A percentile compares a stretch with the other conserved stretches of the same genome.
Conservation (phyloP, 2,888 invertebrate genomes). For the Phyllotreta cruciferae region DNA sequence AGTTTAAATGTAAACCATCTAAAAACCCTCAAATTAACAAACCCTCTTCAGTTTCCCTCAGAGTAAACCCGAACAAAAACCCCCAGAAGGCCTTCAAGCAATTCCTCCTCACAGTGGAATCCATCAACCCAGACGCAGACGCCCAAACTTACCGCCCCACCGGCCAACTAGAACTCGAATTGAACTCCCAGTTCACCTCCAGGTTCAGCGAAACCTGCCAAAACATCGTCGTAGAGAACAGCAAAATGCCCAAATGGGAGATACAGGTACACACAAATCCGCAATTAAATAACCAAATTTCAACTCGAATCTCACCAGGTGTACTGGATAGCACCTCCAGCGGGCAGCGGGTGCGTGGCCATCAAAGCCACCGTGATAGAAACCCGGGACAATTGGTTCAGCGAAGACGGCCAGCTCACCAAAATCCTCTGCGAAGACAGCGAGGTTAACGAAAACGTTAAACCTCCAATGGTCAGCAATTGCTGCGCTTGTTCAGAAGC, state of each 20-base stretch:
- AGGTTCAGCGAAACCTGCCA: slow-evolving; percentile 77
- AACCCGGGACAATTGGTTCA: slow-evolving; percentile 76
- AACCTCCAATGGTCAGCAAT: slow-evolving; percentile 69
- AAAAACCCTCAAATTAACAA: not conserved
- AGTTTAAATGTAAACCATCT: too few species aligned
- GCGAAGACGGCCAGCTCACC: slow-evolving; percentile 76
- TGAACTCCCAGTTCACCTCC: slow-evolving; percentile 69
- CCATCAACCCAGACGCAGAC: slow-evolving; percentile 60
- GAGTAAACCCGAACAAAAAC: slow-evolving; percentile 36
- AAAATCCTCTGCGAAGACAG: slow-evolving; percentile 75
- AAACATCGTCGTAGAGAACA: slow-evolving; percentile 82
- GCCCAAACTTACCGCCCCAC: slow-evolving; percentile 49
- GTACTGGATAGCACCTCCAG: slow-evolving; percentile 80
- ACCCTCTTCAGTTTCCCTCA: slow-evolving; percentile 43
- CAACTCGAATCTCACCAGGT: slow-evolving; percentile 25
- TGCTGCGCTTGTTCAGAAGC: slow-evolving; percentile 97
- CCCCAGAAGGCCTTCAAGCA: slow-evolving; percentile 39
- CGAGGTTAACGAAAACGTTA: slow-evolving; percentile 66
- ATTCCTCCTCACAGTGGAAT: slow-evolving; percentile 61
- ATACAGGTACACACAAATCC: slow-evolving; percentile 63
- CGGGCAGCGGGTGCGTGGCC: slow-evolving; percentile 80
- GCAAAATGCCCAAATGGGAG: slow-evolving; percentile 73
- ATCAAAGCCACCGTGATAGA: slow-evolving; percentile 81
- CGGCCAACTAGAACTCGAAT: slow-evolving; percentile 72
- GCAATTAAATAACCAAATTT: not conserved